Conservation (phyloP, 2,797 vertebrate genomes). For the Anguilla obscura region DNA sequence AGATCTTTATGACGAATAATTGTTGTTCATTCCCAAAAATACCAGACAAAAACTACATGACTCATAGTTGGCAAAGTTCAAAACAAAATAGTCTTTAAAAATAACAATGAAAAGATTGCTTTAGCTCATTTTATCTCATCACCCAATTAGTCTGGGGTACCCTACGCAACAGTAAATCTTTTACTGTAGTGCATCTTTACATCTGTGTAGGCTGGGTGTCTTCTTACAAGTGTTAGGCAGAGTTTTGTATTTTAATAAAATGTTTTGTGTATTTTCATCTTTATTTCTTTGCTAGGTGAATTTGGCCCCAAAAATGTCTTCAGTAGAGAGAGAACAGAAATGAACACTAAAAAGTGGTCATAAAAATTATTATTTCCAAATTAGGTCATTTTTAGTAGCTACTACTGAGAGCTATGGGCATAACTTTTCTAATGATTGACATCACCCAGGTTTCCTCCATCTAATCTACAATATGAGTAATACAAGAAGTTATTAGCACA, state of each 20-base stretch:
- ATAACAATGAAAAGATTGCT: background rate
- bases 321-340: background rate
- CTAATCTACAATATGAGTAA: too few species aligned
- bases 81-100: background rate
- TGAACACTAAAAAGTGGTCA: background rate
- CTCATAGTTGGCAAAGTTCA: background rate
- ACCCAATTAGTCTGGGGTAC: background rate
- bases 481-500: too few species aligned
- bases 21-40: background rate
- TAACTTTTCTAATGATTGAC: background rate
- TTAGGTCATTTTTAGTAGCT: too few species aligned
- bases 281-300: background rate
- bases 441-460: background rate
- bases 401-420: background rate
- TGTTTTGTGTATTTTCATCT: background rate
- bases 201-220: background rate
- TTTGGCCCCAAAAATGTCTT: conserved; percentile 2
- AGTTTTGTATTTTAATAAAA: too few species aligned
- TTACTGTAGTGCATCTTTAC: background rate
- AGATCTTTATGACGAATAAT: background rate
- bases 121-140: background rate
- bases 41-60: background rate
- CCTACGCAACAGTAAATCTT: background rate
- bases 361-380: background rate
- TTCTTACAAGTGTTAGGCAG: background rate